A percentile compares a stretch with the other conserved stretches of the same genome.
Conservation (phyloP, 1,140 invertebrate species). For the Chionoecetes opilio region DNA sequence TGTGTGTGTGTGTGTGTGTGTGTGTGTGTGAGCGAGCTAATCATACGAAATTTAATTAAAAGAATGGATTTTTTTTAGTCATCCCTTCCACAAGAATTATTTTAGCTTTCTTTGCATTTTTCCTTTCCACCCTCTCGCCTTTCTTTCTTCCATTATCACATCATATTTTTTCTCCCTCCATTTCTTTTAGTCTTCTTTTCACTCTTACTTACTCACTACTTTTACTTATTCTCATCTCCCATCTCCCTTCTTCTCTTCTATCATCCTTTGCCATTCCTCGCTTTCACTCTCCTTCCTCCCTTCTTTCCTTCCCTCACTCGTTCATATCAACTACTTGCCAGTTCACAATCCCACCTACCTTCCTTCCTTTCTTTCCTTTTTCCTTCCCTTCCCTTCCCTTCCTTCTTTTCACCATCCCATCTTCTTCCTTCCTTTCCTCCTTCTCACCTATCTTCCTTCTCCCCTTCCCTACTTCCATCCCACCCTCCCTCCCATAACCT, state of each 20-base stretch:
- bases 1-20: not conserved
- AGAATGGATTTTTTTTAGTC: not conserved
- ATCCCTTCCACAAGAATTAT: too few species aligned
- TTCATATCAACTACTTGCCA: too few species aligned
- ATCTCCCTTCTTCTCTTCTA: not conserved
- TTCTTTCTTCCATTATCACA: too few species aligned
- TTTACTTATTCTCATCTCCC: not conserved
- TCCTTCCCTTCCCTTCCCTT: not conserved
- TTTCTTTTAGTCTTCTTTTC: too few species aligned
- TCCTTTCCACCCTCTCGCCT: too few species aligned
- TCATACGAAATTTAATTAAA: not conserved
- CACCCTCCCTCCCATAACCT: not conserved
- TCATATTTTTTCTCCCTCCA: too few species aligned
- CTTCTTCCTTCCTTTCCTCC: not conserved
- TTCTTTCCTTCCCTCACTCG: too few species aligned
- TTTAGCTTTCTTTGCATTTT: too few species aligned
- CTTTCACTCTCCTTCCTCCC: too few species aligned
- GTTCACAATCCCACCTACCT: not conserved
- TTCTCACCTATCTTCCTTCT: not conserved
- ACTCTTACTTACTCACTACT: too few species aligned
- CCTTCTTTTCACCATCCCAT: not conserved
- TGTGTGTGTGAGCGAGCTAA: not conserved
- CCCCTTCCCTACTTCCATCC: not conserved
- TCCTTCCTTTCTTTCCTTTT: not conserved
- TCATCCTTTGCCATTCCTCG: not conserved